phyloP scores from a whole-genome alignment of 2,113 vertebrate species.

The Galbula dea region DNA sequence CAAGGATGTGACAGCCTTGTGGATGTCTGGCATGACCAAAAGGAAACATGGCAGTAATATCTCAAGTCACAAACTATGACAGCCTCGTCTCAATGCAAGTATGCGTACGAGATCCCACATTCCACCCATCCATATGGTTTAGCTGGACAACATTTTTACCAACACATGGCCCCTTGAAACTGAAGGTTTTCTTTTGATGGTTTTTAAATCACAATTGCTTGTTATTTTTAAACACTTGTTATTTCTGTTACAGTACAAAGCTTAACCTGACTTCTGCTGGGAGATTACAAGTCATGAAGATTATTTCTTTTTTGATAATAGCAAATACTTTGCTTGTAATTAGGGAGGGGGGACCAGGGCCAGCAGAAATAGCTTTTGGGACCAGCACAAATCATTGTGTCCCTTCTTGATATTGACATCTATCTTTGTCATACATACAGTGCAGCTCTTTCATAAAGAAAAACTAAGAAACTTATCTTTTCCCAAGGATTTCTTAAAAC shows the following conservation, averaged over 20 bases:
- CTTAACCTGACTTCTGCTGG: background rate
- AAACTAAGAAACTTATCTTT: background rate
- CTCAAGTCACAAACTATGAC: background rate
- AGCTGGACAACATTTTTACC: background rate
- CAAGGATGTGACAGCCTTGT: background rate
- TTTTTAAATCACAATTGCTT: background rate
- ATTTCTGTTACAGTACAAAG: background rate
- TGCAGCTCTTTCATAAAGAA: background rate
- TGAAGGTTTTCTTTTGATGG: background rate
- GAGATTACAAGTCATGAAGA: background rate
- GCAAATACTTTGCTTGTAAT: background rate
- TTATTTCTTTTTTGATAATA: background rate
- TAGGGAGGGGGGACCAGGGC: background rate
- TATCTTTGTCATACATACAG: no score
- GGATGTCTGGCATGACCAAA: background rate
- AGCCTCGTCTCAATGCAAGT: background rate
- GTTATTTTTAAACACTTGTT: background rate
- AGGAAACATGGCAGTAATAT: background rate
- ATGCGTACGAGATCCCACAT: background rate
- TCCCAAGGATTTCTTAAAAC: background rate
- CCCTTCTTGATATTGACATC: background rate
- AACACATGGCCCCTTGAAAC: background rate
- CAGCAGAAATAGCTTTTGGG: background rate
- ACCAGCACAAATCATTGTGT: background rate
- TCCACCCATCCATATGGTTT: background rate